A percentile compares a stretch with the other conserved stretches of the same genome.
Conservation (phyloP, 2,113 vertebrate genomes). For the Sylvietta virens region DNA sequence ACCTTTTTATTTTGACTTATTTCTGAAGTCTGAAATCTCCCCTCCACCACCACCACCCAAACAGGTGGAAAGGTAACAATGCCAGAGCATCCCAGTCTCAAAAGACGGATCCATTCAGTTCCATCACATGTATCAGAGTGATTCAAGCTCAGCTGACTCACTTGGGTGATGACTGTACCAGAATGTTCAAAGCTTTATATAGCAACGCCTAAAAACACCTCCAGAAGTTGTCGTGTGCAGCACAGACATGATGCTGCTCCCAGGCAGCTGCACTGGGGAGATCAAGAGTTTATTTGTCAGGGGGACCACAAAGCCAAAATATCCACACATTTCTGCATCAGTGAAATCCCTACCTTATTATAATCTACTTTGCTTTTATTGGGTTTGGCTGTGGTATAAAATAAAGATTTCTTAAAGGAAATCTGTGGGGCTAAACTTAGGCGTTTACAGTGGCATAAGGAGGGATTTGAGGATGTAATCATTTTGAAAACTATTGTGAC, state of each 20-base stretch:
- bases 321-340: background rate
- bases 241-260: background rate
- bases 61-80: background rate
- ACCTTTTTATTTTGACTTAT: background rate
- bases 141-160: constrained; percentile 55
- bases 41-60: background rate
- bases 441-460: background rate
- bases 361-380: background rate
- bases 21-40: background rate
- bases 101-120: background rate
- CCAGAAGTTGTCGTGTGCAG: background rate
- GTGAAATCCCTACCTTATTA: background rate
- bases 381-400: background rate
- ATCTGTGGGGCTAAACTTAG: background rate
- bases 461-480: background rate
- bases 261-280: background rate
- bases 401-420: background rate
- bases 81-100: background rate
- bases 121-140: background rate
- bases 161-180: background rate
- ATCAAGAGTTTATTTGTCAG: background rate
- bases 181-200: constrained; percentile 35
- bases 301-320: background rate
- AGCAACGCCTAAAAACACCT: constrained; percentile 13
- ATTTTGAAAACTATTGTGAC: background rate